These are phyloP conservation scores for Tyto alba DNA, from an alignment of 2,113 vertebrate species.

Conservation along the genomic window DNA sequence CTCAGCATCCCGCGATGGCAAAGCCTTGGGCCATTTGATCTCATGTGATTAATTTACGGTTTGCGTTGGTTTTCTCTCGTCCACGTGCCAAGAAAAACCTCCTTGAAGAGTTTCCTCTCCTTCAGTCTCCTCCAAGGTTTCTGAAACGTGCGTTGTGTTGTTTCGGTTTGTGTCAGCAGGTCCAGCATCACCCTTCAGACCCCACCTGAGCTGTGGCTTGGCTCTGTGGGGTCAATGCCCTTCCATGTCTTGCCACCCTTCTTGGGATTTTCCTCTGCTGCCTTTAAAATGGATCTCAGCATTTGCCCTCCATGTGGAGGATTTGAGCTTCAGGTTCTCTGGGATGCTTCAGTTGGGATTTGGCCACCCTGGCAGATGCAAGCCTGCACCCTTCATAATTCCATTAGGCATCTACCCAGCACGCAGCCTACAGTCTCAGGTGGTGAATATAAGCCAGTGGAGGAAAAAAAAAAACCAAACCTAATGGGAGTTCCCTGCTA, in stretches of 20 bases:
- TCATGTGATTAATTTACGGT: neutral
- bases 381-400: neutral
- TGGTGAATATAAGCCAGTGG: neutral
- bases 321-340: neutral
- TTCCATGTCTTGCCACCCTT: neutral
- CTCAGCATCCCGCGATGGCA: neutral
- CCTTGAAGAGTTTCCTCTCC: neutral
- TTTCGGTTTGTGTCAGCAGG: neutral
- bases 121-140: neutral
- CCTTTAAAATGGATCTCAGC: neutral
- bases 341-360: neutral
- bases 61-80: neutral
- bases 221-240: neutral
- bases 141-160: neutral
- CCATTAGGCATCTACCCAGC: neutral
- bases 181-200: neutral
- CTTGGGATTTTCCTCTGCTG: neutral
- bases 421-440: neutral
- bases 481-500: neutral
- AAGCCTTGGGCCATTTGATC: neutral
- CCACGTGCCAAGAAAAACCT: neutral
- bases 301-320: neutral
- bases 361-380: neutral
- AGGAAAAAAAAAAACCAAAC: neutral
- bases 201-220: neutral